These are phyloP conservation scores for Zygaena filipendulae DNA, from an alignment of 2,888 invertebrate species.

Conservation along the genomic window DNA sequence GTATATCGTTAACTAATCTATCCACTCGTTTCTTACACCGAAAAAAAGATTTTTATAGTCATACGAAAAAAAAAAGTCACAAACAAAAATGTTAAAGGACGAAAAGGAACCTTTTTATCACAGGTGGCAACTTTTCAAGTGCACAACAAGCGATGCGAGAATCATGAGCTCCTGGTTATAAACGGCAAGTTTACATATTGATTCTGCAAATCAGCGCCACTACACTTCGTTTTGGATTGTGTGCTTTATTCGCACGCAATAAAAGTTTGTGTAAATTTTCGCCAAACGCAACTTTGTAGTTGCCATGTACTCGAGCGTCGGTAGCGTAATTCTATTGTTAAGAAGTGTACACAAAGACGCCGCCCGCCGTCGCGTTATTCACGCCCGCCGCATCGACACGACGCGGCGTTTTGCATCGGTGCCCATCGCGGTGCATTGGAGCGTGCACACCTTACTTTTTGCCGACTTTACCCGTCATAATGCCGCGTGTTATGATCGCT, in stretches of 20 bases:
- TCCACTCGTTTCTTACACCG: slow-evolving; percentile 28
- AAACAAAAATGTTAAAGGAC: slow-evolving; percentile 36
- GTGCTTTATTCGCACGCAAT: neutral
- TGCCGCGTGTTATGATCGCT: slow-evolving; percentile 38
- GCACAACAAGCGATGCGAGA: slow-evolving; percentile 43
- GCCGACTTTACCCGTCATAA: slow-evolving; percentile 35
- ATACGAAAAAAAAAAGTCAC: slow-evolving; percentile 31
- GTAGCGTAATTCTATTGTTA: slow-evolving; percentile 39
- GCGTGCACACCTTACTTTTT: slow-evolving; percentile 29
- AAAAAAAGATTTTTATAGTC: slow-evolving; percentile 17
- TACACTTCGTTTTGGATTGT: too few species aligned
- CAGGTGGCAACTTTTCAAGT: slow-evolving; percentile 61
- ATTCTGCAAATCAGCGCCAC: too few species aligned
- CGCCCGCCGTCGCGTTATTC: slow-evolving; percentile 25
- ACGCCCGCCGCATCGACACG: slow-evolving; percentile 8
- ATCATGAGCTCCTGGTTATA: slow-evolving; percentile 24
- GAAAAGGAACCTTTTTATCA: slow-evolving; percentile 37
- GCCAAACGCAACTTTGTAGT: too few species aligned
- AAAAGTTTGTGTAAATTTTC: too few species aligned
- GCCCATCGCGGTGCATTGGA: slow-evolving; percentile 21
- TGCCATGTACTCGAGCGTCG: too few species aligned
- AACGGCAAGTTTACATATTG: too few species aligned
- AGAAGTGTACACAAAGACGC: slow-evolving; percentile 34
- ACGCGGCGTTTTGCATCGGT: slow-evolving; percentile 10
- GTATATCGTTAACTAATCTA: too few species aligned